These are phyloP conservation scores for Sinocyclocheilus anophthalmus DNA, from an alignment of 2,113 vertebrate species.

Conservation along the genomic window DNA sequence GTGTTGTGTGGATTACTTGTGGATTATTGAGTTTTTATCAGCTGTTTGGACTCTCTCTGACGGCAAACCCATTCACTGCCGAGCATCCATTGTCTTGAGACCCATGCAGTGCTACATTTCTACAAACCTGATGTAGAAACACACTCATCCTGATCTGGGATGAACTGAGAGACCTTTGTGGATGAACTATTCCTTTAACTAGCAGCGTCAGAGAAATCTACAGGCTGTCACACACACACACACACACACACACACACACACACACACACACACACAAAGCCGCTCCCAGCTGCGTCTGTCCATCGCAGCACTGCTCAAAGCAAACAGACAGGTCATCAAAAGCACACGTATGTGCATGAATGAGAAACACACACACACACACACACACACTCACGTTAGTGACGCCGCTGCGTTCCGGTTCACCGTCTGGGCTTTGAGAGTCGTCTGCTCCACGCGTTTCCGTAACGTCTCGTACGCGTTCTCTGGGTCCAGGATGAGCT, in stretches of 20 bases:
- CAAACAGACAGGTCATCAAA: constrained; percentile 15
- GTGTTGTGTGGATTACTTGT: too few species aligned
- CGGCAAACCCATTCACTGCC: too few species aligned
- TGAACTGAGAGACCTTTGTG: too few species aligned
- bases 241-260: background rate
- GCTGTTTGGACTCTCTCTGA: too few species aligned
- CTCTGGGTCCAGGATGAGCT: constrained; percentile 92
- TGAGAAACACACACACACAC: constrained; percentile 2
- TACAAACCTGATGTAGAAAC: too few species aligned
- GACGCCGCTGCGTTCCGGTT: constrained; percentile 93
- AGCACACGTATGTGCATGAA: background rate
- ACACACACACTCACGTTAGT: constrained; percentile 82
- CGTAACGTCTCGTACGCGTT: constrained; percentile 95
- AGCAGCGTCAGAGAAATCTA: background rate
- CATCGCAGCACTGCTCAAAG: constrained; percentile 39
- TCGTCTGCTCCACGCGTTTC: constrained; percentile 91
- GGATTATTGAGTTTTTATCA: too few species aligned
- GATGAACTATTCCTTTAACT: background rate
- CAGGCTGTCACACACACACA: constrained; percentile 7
- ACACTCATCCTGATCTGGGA: too few species aligned
- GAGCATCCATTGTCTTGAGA: too few species aligned
- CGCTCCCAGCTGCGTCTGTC: constrained; percentile 39
- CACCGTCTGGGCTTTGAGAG: constrained; percentile 92
- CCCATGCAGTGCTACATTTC: too few species aligned
- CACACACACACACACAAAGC: constrained; percentile 18